A percentile compares a stretch with the other conserved stretches of the same genome.
phyloP scores from a whole-genome alignment of 2,113 vertebrate species.

The Stegostoma tigrinum region DNA sequence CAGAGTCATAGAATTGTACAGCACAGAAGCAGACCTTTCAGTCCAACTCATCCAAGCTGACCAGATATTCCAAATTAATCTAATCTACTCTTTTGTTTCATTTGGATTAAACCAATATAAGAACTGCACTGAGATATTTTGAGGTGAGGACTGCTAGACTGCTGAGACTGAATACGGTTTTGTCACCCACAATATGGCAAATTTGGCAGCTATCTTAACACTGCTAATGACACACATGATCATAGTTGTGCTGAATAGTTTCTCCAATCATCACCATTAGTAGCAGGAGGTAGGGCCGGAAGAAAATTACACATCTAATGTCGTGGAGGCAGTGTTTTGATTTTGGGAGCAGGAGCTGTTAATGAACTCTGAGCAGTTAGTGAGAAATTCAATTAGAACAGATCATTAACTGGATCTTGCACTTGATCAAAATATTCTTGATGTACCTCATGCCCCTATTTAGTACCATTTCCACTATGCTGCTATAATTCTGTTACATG shows the following conservation, averaged over 20 bases:
- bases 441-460: neutral
- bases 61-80: no score
- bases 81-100: neutral
- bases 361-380: neutral
- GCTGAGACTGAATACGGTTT: neutral
- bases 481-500: neutral
- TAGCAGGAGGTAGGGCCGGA: neutral
- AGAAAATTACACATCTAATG: neutral
- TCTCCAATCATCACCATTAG: neutral
- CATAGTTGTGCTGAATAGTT: neutral
- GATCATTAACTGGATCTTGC: neutral
- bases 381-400: neutral
- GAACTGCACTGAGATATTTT: neutral
- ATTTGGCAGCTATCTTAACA: neutral
- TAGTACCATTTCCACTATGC: neutral
- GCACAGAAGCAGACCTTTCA: no score
- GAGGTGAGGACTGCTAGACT: no score
- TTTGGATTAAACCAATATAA: neutral
- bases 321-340: neutral
- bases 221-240: neutral
- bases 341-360: neutral
- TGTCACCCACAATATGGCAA: neutral
- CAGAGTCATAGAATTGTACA: no score
- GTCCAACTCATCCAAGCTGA: no score
- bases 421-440: neutral